These are phyloP conservation scores for Esox niger DNA, from an alignment of 2,113 vertebrate genomes.

Conservation along the genomic window DNA sequence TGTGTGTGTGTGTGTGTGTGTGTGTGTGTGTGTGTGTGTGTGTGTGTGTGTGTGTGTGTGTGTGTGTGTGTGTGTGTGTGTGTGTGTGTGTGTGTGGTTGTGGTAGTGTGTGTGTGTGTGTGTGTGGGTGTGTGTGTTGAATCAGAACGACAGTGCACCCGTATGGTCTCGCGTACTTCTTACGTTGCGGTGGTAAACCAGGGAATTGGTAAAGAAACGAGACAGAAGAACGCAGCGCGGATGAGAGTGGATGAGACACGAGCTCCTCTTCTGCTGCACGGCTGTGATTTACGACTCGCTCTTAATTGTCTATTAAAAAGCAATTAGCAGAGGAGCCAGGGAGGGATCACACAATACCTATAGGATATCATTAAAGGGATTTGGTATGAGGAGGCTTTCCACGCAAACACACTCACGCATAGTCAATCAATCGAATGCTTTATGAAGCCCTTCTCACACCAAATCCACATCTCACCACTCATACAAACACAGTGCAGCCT, in stretches of 20 bases:
- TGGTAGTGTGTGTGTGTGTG: background rate
- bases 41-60: slow-evolving; percentile 43
- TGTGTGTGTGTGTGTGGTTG: slow-evolving; percentile 13
- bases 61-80: background rate
- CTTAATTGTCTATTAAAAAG: slow-evolving; percentile 80
- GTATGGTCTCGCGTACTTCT: slow-evolving; percentile 12
- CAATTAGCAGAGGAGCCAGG: slow-evolving; percentile 68
- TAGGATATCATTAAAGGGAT: slow-evolving; percentile 49
- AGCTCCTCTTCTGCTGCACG: slow-evolving; percentile 37
- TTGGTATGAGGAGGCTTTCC: slow-evolving; percentile 37
- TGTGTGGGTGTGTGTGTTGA: too few species aligned
- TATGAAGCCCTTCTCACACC: too few species aligned
- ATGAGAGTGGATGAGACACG: slow-evolving; percentile 51
- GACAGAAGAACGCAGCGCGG: slow-evolving; percentile 60
- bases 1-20: background rate
- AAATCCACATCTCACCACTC: too few species aligned
- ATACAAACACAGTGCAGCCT: too few species aligned
- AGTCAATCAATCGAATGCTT: too few species aligned
- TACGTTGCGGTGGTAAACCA: background rate
- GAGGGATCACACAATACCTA: slow-evolving; percentile 55
- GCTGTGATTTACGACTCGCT: slow-evolving; percentile 73
- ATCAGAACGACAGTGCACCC: background rate
- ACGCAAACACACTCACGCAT: background rate
- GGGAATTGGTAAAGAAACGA: slow-evolving; percentile 62
- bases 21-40: background rate